Evolutionary conservation across 2,113 vertebrate genomes (phyloP).

Genomic region (Macaca mulatta): DNA sequence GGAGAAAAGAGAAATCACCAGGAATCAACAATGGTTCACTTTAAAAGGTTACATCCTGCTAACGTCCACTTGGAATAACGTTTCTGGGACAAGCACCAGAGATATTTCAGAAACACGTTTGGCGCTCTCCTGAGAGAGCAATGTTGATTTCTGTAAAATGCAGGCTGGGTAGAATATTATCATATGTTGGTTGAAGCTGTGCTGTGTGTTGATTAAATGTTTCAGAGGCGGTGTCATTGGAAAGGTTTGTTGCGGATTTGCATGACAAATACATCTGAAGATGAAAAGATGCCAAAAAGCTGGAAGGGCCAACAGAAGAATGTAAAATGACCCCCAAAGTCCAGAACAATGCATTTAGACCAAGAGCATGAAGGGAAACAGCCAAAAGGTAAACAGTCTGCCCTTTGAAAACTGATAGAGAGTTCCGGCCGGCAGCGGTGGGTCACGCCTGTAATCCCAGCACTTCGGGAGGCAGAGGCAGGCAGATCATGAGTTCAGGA

Average conservation of each 20-base stretch:
- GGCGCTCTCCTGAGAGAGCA: not conserved
- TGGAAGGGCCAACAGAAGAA: not conserved
- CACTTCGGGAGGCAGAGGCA: no score
- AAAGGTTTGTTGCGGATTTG: not conserved
- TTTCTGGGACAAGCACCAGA: not conserved
- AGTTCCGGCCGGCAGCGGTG: no score
- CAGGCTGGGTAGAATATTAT: not conserved
- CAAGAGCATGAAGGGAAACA: not conserved
- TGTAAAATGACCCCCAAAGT: not conserved
- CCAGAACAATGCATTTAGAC: no score
- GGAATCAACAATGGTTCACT: not conserved
- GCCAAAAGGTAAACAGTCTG: not conserved
- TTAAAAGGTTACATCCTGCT: not conserved
- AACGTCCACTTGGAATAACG: fast-evolving
- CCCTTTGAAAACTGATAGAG: not conserved
- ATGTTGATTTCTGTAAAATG: not conserved
- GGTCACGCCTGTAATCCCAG: no score
- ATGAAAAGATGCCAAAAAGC: not conserved
- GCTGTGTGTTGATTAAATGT: not conserved
- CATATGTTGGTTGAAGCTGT: not conserved
- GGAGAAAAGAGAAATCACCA: not conserved
- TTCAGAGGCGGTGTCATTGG: not conserved
- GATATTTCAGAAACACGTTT: not conserved
- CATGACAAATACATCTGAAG: not conserved
- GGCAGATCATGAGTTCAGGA: no score